phyloP scores from a whole-genome alignment of 2,113 vertebrate genomes.

The Lota lota region DNA sequence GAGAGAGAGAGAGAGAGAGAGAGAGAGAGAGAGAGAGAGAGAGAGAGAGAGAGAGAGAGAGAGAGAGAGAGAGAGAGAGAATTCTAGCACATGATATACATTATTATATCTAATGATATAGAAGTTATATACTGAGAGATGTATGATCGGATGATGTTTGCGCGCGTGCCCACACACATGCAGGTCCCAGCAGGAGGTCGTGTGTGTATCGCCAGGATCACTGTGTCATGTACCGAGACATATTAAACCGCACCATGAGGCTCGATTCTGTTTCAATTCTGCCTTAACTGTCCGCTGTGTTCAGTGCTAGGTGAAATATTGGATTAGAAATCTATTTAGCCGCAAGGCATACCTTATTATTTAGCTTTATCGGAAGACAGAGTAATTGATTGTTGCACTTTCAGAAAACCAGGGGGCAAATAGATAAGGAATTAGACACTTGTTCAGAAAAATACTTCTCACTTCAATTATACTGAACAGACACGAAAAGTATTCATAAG shows the following conservation, averaged over 20 bases:
- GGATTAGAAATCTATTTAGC: constrained; percentile 58
- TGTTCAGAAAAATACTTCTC: constrained; percentile 46
- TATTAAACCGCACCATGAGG: constrained; percentile 52
- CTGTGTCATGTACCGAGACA: constrained; percentile 9
- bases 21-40: too few relatives aligned
- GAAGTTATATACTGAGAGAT: too few relatives aligned
- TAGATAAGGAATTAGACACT: constrained; percentile 59
- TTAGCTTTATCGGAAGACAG: constrained; percentile 56
- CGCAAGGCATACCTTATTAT: constrained; percentile 53
- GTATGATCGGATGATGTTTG: too few relatives aligned
- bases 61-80: too few relatives aligned
- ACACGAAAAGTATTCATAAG: constrained; percentile 44
- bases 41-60: too few relatives aligned
- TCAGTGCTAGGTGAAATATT: constrained; percentile 56
- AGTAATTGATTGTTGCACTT: constrained; percentile 60
- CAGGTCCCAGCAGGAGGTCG: too few relatives aligned
- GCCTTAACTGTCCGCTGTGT: constrained; percentile 39
- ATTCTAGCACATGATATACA: too few relatives aligned
- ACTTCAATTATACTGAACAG: constrained; percentile 31
- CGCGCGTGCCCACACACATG: too few relatives aligned
- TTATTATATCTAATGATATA: too few relatives aligned
- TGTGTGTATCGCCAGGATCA: not conserved
- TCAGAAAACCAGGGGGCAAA: constrained; percentile 54
- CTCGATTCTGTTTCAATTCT: constrained; percentile 52
- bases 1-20: too few relatives aligned